These are phyloP conservation scores for Hydrozoanthus gracilis DNA, from an alignment of 92 coral and sea anemone genomes.

Conservation along the genomic window DNA sequence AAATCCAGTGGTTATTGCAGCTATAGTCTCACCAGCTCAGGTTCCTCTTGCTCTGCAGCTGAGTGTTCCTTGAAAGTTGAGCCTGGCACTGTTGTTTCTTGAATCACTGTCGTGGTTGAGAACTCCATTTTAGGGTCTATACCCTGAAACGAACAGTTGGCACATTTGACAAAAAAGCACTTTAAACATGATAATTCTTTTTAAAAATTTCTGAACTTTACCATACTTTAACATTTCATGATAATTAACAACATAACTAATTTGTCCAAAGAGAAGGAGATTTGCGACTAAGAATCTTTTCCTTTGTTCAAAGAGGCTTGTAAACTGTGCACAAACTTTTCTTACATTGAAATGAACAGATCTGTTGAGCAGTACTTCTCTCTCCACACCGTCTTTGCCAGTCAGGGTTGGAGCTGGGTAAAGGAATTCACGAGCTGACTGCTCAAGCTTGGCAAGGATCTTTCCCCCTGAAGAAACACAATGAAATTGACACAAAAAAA, in stretches of 20 bases:
- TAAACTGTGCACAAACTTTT: not conserved
- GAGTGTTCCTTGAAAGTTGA: slow-evolving; percentile 51
- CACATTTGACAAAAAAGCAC: not conserved
- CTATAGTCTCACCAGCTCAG: slow-evolving; percentile 14
- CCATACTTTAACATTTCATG: too few species aligned
- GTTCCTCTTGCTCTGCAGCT: not conserved
- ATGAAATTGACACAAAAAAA: not conserved
- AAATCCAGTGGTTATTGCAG: too few species aligned
- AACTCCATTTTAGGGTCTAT: slow-evolving; percentile 97
- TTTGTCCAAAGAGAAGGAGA: too few species aligned
- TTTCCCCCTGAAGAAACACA: slow-evolving; percentile 78
- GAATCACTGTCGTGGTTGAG: slow-evolving; percentile 91
- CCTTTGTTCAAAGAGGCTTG: not conserved
- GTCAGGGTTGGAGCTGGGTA: slow-evolving; percentile 95
- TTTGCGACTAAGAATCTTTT: too few species aligned
- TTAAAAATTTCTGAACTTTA: too few species aligned
- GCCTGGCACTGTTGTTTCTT: slow-evolving; percentile 90
- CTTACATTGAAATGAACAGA: slow-evolving; percentile 91
- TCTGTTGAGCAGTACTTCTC: slow-evolving; percentile 84
- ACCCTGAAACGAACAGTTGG: slow-evolving; percentile 66
- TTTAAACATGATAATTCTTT: too few species aligned
- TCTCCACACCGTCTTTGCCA: slow-evolving; percentile 93
- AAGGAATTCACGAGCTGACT: slow-evolving; percentile 92
- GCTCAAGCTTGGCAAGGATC: slow-evolving; percentile 89
- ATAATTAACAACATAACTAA: too few species aligned